phyloP scores from a whole-genome alignment of 2,888 invertebrate genomes.

The Apocheima hispidaria region DNA sequence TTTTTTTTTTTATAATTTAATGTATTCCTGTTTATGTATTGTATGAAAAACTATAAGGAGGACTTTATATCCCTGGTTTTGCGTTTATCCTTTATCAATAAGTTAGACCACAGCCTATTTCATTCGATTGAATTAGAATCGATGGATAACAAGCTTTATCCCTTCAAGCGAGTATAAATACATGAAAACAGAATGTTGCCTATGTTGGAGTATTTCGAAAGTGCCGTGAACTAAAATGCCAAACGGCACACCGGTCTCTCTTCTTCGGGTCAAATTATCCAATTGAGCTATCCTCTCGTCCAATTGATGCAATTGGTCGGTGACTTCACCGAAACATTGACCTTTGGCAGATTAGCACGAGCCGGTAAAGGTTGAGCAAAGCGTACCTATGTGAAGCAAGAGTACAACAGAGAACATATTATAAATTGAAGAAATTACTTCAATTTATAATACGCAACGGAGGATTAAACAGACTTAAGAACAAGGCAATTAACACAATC shows the following conservation, averaged over 20 bases:
- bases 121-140: too few species aligned
- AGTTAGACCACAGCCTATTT: too few species aligned
- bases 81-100: too few species aligned
- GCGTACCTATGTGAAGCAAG: background rate
- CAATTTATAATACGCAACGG: too few species aligned
- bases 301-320: constrained; percentile 62
- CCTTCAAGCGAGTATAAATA: too few species aligned
- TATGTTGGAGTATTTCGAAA: background rate
- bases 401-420: background rate
- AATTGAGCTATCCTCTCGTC: constrained; percentile 47
- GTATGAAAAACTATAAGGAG: too few species aligned
- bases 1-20: too few species aligned
- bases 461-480: too few species aligned
- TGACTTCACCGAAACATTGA: constrained; percentile 83
- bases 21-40: too few species aligned
- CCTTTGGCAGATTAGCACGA: constrained; percentile 59
- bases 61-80: too few species aligned
- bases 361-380: constrained; percentile 14
- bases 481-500: background rate
- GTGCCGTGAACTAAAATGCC: constrained; percentile 3
- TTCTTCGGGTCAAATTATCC: constrained; percentile 42
- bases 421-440: too few species aligned
- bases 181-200: background rate
- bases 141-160: too few species aligned
- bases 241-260: constrained; percentile 10